Percentiles rank a stretch among this genome's conserved stretches.
Evolutionary conservation across 2,113 vertebrate genomes (phyloP).

Genomic region (Aplodontia rufa): DNA sequence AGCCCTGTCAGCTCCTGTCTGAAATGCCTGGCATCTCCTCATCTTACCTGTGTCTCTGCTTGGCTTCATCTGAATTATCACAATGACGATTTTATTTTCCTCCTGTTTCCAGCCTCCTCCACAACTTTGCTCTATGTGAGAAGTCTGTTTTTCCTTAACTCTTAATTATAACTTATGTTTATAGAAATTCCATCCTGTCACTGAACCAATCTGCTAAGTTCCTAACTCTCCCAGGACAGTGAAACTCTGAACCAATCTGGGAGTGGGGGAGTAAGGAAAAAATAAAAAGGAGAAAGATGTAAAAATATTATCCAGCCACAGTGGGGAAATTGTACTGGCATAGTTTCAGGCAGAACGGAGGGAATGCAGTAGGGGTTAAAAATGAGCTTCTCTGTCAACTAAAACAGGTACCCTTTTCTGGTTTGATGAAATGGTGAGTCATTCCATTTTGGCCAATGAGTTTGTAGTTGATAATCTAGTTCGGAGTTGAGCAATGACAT

Average conservation of each 20-base stretch:
- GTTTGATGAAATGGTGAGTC: background rate
- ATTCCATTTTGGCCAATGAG: background rate
- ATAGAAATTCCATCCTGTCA: background rate
- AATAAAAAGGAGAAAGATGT: background rate
- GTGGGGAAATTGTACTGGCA: background rate
- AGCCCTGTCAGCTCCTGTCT: background rate
- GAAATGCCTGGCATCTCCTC: background rate
- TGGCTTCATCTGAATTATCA: background rate
- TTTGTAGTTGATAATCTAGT: background rate
- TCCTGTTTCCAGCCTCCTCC: background rate
- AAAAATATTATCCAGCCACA: background rate
- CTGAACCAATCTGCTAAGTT: background rate
- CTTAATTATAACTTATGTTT: background rate
- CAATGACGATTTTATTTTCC: background rate
- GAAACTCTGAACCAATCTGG: background rate
- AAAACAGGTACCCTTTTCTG: background rate
- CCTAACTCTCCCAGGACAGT: background rate
- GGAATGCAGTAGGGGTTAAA: background rate
- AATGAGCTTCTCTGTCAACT: background rate
- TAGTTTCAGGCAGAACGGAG: background rate
- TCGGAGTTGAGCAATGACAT: background rate
- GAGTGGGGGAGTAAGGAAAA: background rate
- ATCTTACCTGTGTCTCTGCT: background rate
- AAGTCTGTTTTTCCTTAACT: background rate
- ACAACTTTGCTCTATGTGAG: background rate